Base-by-base conservation (phyloP, 2,888 invertebrate genomes). In the Gryllus longicercus region DNA sequence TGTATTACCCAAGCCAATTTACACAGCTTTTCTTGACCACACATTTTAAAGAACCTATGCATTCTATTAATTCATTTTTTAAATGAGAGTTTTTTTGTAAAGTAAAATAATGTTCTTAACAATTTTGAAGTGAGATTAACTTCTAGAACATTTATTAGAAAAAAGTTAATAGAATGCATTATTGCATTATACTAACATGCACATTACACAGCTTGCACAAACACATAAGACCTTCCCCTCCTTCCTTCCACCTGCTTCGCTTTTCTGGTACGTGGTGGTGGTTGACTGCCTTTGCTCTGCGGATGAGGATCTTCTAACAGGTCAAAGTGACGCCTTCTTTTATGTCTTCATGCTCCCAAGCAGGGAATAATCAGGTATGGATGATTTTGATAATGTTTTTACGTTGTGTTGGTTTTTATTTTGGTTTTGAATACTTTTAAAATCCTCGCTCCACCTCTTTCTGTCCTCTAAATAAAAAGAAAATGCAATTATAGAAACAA, bases 281-380 rank as follows among this genome's bases (percentile, higher is more conserved):
- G 81, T 80, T 80, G 80, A 80, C 63, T 80, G 79, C 80, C 81
- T 79, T 78, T 81, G 79, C 78, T 79, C 81, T 81, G 77, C 80
- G 82, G 80, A 78, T 78, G 79, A 81, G 76, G 80, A 74, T 79
- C 77, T 76, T 76, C 79, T 77, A 79, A 79, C 77, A 63, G 81
- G 75, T 79, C 80, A 78, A 79, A 78, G 80, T 81, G 82, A 81
- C 79, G 82, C 81, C 83, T 81, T 82, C 82, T 82, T 83, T 83
- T 82, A 78, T 83, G 80, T 82, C 83, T 82, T 82, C 83, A 82
- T 81, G 82, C 83, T 82, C 82, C 80, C 80, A 81, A 77, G 50
- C 78, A 80, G 82, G 82, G 79, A 81, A 79, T 82, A 76, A 80
- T 81, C 83, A 83, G 83, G 82, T 82, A 83, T 82, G 81, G 79